These are phyloP conservation scores for Mycteria americana DNA, from an alignment of 2,797 vertebrate genomes.

Conservation along the genomic window DNA sequence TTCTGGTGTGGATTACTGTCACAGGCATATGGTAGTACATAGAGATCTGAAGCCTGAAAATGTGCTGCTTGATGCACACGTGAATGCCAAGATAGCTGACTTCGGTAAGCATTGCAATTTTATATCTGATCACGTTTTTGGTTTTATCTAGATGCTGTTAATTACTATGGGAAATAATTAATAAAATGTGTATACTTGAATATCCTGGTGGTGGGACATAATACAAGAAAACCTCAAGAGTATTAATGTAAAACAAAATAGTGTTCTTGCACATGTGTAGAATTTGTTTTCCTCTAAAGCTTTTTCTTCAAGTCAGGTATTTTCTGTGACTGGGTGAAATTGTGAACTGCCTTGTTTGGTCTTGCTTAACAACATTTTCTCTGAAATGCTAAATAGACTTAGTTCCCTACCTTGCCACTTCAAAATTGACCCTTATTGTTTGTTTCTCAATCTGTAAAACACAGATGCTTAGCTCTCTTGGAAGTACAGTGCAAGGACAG, in stretches of 20 bases:
- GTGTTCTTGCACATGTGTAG: background rate
- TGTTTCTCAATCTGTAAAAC: background rate
- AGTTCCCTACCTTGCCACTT: background rate
- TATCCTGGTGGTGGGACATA: background rate
- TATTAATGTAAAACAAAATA: background rate
- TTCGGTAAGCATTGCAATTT: constrained; percentile 81
- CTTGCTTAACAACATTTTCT: background rate
- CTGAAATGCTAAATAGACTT: background rate
- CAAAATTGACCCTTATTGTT: background rate
- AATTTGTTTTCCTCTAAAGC: background rate
- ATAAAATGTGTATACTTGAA: background rate
- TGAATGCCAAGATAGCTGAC: constrained; percentile 97
- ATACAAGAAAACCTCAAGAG: background rate
- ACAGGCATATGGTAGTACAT: constrained; percentile 97
- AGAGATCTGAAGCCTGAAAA: constrained; percentile 88
- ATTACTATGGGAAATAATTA: background rate
- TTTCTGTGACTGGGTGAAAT: background rate
- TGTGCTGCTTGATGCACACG: constrained; percentile 92
- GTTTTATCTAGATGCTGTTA: background rate
- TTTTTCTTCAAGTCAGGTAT: background rate
- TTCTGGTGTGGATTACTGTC: constrained; percentile 96
- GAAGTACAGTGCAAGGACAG: background rate
- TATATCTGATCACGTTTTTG: background rate
- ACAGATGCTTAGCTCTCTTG: background rate
- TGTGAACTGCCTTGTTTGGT: background rate